Conservation (phyloP, 2,113 vertebrate genomes). For the Barbus barbus region DNA sequence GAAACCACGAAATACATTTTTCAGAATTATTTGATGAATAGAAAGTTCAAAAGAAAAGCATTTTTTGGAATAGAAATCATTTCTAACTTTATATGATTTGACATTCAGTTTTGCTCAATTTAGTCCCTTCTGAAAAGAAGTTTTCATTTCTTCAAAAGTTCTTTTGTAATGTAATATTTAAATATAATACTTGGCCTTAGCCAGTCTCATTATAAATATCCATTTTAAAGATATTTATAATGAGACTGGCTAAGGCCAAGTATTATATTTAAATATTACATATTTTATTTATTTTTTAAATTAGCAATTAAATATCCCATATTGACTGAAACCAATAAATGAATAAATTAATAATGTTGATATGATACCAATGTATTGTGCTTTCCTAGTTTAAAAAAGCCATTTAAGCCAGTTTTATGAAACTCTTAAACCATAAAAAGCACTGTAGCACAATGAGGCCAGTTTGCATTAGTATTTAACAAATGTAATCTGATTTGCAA, state of each 20-base stretch:
- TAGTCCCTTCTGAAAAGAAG: not conserved
- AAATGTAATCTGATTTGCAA: constrained; percentile 1
- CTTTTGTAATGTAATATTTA: too few relatives aligned
- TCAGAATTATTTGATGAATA: not conserved
- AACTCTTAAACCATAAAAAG: not conserved
- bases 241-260: not conserved
- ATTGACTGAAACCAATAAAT: not conserved
- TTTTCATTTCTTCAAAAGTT: too few relatives aligned
- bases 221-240: not conserved
- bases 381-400: not conserved
- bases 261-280: not conserved
- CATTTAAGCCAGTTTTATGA: too few relatives aligned
- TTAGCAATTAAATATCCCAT: not conserved
- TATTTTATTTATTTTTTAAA: not conserved
- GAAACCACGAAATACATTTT: too few relatives aligned
- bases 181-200: too few relatives aligned
- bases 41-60: not conserved
- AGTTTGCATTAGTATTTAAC: constrained; percentile 1
- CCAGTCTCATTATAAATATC: too few relatives aligned
- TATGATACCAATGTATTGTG: not conserved
- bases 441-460: not conserved
- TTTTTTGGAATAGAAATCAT: not conserved
- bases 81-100: not conserved
- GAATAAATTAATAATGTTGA: not conserved
- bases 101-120: not conserved